Base-by-base conservation (phyloP, 1,140 invertebrate species). In the Pseudomyrmex pallidus region DNA sequence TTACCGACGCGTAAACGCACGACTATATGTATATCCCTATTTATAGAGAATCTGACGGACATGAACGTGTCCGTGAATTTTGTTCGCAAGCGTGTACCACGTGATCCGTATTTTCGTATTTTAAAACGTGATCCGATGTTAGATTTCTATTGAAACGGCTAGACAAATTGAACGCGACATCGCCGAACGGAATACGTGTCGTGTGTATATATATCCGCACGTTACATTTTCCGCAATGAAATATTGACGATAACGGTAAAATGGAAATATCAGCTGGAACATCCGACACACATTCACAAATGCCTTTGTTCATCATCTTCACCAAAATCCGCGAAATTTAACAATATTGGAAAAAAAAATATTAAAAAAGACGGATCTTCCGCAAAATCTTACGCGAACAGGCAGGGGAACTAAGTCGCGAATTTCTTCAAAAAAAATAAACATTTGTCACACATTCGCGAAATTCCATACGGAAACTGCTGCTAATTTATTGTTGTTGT, bases 201-300 rank as follows among this genome's bases (percentile, higher is more conserved):
- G 35, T 35, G 35, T 35, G 35, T 35, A 35, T 35, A 35, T 35
- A 35, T 35, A 7, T 35, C 35, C 0, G 5, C 35, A 35, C 35
- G 35, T 35, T 9, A 35, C 17, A 56, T 73, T 74, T 25, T 12
- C 1, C 2, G 7, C 20, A 50, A 48, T 12, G 10, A 25, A 63
- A 22, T 74, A 74, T 63, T 22, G 20, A 63, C 2, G 44, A 17
- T 3, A 3, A 0, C 44, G 25, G 22, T 64, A 44, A 66, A 76
- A 64, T 62, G 52, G 46, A 25, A 76, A 76, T 44, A 74, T 64
- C 22, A 74, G 12, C 10, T 7, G n/a, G 15, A 66, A 76, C 17
- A 17, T 2, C 46, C 7, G 12, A 17, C 12, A 76, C 22, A 25
- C n/a, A 66, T 35, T 22, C 54, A 12, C 20, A 35, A 66, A 52